Percentiles rank a stretch among this genome's conserved stretches.
These are phyloP conservation scores for Cantharis lateralis DNA, from an alignment of 2,888 invertebrate species.

Conservation along the genomic window DNA sequence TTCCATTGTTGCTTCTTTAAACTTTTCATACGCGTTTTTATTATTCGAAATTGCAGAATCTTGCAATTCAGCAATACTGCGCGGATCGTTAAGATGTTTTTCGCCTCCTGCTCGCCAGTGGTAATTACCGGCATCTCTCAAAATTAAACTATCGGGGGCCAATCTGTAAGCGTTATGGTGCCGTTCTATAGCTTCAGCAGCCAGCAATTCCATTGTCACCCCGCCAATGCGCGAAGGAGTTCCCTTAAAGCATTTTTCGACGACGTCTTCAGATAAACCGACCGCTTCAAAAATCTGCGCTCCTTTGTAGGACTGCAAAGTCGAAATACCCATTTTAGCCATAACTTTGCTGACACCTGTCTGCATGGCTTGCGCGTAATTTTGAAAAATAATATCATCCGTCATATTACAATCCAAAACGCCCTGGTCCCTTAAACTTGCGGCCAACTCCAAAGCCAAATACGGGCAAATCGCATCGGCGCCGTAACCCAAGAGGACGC, in stretches of 20 bases:
- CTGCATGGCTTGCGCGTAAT: slow-evolving; percentile 80
- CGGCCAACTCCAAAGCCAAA: slow-evolving; percentile 91
- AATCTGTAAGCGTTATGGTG: slow-evolving; percentile 77
- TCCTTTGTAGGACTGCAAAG: slow-evolving; percentile 96
- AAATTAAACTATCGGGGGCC: slow-evolving; percentile 71
- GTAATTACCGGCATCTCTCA: slow-evolving; percentile 85
- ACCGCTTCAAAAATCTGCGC: slow-evolving; percentile 99
- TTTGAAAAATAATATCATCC: slow-evolving; percentile 80
- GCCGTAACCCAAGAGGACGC: slow-evolving; percentile 92
- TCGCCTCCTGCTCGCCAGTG: slow-evolving; percentile 98
- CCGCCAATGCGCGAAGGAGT: slow-evolving; percentile 80
- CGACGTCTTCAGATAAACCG: slow-evolving; percentile 88
- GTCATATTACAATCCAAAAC: slow-evolving; percentile 76
- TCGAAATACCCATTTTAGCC: slow-evolving; percentile 99
- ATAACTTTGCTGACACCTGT: slow-evolving; percentile 75
- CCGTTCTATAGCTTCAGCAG: slow-evolving; percentile 82
- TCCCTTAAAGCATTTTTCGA: slow-evolving; percentile 90
- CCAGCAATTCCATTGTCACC: slow-evolving; percentile 86
- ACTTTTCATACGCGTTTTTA: slow-evolving; percentile 81
- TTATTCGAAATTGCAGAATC: slow-evolving; percentile 87
- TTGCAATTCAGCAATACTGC: slow-evolving; percentile 73
- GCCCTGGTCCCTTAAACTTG: slow-evolving; percentile 82
- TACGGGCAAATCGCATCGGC: slow-evolving; percentile 98
- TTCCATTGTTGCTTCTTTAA: slow-evolving; percentile 83
- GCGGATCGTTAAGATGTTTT: slow-evolving; percentile 96